Conservation (phyloP, 1,140 invertebrate genomes). For the Cyclina sinensis region DNA sequence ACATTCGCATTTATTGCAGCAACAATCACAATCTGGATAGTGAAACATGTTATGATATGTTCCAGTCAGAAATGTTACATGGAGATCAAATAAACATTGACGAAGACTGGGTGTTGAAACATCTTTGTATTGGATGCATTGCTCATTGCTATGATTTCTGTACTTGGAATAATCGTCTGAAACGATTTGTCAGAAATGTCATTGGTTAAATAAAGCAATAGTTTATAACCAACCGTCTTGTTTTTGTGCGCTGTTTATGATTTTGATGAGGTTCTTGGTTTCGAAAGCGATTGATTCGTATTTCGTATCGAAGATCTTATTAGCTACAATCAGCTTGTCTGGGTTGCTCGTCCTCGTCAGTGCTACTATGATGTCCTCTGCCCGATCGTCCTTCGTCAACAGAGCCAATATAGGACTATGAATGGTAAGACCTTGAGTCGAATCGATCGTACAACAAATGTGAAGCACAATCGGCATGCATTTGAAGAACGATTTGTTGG, state of each 20-base stretch:
- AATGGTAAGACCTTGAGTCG: neutral
- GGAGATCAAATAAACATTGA: neutral
- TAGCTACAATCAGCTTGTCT: neutral
- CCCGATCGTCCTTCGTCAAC: neutral
- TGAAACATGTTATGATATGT: neutral
- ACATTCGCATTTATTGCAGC: neutral
- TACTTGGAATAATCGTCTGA: neutral
- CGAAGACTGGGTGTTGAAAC: neutral
- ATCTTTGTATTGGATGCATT: neutral
- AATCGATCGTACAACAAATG: slow-evolving; percentile 4
- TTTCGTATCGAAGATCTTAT: neutral
- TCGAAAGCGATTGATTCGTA: neutral
- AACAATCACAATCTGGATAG: neutral
- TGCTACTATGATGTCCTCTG: slow-evolving; percentile 6
- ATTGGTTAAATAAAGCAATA: neutral
- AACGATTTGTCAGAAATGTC: neutral
- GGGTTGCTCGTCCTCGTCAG: neutral
- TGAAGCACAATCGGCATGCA: neutral
- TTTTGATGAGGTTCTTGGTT: neutral
- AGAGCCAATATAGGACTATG: slow-evolving; percentile 8
- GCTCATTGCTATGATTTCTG: neutral
- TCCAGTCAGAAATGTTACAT: neutral
- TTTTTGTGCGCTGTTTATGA: neutral
- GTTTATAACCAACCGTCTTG: neutral
- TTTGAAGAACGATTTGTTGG: neutral